Conservation (phyloP, 2,888 invertebrate species). For the Pyrgus malvae region DNA sequence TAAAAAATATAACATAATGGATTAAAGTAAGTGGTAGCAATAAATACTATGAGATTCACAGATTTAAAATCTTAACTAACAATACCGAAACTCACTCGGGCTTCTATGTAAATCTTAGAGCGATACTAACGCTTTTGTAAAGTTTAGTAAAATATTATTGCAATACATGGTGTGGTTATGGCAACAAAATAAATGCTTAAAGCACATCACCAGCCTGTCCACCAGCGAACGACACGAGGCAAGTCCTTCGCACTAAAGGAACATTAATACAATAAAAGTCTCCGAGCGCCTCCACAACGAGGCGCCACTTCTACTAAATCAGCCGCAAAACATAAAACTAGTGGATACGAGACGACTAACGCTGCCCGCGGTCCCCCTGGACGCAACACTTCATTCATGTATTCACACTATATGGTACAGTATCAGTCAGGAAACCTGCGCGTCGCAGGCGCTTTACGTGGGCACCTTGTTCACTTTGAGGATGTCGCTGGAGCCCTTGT, state of each 20-base stretch:
- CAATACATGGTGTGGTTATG: conserved; percentile 81
- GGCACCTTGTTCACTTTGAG: conserved; percentile 90
- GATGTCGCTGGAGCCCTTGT: conserved; percentile 88
- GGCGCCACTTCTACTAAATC: conserved; percentile 52
- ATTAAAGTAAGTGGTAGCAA: conserved; percentile 79
- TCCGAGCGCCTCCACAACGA: conserved; percentile 64
- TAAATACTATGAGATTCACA: conserved; percentile 83
- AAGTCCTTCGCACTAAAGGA: conserved; percentile 78
- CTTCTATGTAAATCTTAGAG: conserved; percentile 72
- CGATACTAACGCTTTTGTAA: conserved; percentile 75
- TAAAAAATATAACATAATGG: conserved; percentile 78
- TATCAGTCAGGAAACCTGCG: conserved; percentile 75
- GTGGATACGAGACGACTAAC: conserved; percentile 78
- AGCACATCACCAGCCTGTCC: conserved; percentile 80
- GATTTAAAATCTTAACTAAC: conserved; percentile 81
- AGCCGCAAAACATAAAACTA: conserved; percentile 78
- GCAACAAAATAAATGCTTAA: conserved; percentile 83
- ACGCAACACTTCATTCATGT: conserved; percentile 74
- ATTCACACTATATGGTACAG: conserved; percentile 81
- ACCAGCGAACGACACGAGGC: conserved; percentile 71
- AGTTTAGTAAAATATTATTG: conserved; percentile 81
- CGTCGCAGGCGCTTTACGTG: conserved; percentile 83
- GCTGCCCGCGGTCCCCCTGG: conserved; percentile 66
- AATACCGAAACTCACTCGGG: conserved; percentile 76
- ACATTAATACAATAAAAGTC: conserved; percentile 73